Base-by-base conservation (phyloP, 2,113 vertebrate species). In the Crotophaga sulcirostris region DNA sequence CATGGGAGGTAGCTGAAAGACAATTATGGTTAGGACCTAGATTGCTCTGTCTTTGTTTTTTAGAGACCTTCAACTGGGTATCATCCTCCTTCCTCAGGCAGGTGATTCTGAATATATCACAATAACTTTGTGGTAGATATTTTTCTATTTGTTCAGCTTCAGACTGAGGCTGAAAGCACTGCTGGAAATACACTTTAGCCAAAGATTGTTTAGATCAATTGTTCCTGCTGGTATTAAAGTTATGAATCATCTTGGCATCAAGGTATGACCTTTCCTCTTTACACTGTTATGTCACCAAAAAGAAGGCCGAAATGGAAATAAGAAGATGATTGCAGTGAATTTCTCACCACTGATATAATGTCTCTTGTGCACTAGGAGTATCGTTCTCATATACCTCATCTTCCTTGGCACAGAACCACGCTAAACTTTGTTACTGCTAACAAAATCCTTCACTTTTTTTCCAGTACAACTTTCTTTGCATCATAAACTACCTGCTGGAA, bases 191-290 rank as follows among this genome's bases (percentile, higher is more conserved):
- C 56, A 14, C 52, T 91, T 94, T 26, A 86, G 79, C 85, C 90
- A 93, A 88, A 90, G 88, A 95, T 96, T 80, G 94, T 94, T 95
- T 91, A 86, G 93, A 93, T 94, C 95, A 96, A 83, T 96, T 95
- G 96, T 96, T 95, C 94, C 91, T 97, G 72, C 93, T 96, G 82
- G 94, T 96, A 96, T 96, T 97, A 96, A 97, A 96, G 81, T 88
- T 96, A 84, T 97, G 94, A 96, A 96, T 96, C 96, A 96, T 97
- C 93, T 88, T 97, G 96, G 96, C 95, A 90, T 95, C 92, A 97
- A 96, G 96, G 95, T 96, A 70, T 80, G 91, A 96, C 94, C 94
- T 95, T 95, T 96, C 87, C 68, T 97, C 82, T 93, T 95, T 38
- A 90, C 62, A 8, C 79, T 80, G 84, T 95, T 97, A 94, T 96